Evolutionary conservation across 2,113 vertebrate genomes (phyloP).

Genomic region (Lipotes vexillifer): DNA sequence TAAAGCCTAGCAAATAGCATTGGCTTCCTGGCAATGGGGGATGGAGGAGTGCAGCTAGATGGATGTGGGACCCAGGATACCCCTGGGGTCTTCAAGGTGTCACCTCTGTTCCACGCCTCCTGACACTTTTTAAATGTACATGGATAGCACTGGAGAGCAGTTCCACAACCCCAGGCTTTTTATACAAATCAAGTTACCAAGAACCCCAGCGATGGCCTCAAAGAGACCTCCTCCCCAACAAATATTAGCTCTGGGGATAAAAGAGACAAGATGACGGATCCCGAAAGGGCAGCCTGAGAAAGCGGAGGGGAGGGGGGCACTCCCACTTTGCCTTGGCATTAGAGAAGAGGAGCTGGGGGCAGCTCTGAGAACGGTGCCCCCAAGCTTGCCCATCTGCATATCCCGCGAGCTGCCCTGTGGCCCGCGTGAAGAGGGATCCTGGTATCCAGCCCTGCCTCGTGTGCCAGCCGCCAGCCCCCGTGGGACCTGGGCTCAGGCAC

Average conservation of each 20-base stretch:
- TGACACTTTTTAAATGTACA: neutral
- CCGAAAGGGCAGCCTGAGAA: neutral
- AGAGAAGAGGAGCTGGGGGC: neutral
- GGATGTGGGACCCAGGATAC: neutral
- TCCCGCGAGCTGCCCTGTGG: neutral
- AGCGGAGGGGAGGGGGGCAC: neutral
- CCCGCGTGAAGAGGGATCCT: neutral
- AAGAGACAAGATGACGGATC: neutral
- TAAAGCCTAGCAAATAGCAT: neutral
- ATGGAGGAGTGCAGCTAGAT: no score
- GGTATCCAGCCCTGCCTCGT: neutral
- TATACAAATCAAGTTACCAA: neutral
- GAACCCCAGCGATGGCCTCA: neutral
- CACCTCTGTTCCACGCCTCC: neutral
- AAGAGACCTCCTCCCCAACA: neutral
- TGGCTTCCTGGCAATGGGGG: neutral
- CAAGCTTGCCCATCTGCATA: no score
- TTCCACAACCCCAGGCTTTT: neutral
- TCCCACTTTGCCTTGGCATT: neutral
- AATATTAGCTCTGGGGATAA: neutral
- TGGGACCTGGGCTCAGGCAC: neutral
- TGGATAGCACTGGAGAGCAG: neutral
- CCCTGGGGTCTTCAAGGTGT: neutral
- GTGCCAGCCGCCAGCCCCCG: neutral
- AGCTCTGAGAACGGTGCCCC: neutral